phyloP scores from a whole-genome alignment of 2,797 vertebrate species.

The Erpetoichthys calabaricus region DNA sequence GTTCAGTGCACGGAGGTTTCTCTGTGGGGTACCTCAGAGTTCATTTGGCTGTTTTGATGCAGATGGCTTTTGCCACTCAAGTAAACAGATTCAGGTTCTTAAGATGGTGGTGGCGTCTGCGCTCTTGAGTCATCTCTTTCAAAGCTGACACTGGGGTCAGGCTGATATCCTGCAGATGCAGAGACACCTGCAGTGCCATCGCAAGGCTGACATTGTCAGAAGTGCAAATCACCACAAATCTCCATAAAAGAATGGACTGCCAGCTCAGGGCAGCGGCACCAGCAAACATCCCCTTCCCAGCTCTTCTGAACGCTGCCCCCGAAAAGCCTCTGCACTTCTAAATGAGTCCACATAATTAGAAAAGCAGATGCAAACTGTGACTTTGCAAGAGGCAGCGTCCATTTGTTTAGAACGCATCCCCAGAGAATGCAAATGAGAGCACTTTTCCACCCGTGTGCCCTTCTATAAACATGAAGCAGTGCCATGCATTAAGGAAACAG shows the following conservation, averaged over 20 bases:
- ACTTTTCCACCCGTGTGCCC: slow-evolving; percentile 15
- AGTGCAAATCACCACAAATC: no score
- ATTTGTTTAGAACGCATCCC: slow-evolving; percentile 25
- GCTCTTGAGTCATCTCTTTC: no score
- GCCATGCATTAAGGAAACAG: slow-evolving; percentile 26
- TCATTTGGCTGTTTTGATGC: no score
- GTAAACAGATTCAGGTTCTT: no score
- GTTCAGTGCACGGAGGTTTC: no score
- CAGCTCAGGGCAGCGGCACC: no score
- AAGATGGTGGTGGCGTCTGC: no score
- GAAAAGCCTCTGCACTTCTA: slow-evolving; percentile 14
- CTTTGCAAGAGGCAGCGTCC: slow-evolving; percentile 17
- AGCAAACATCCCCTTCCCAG: no score
- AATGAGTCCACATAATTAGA: slow-evolving; percentile 33
- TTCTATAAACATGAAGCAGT: slow-evolving; percentile 16
- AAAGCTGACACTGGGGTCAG: no score
- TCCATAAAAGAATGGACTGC: no score
- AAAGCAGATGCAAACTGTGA: slow-evolving; percentile 33
- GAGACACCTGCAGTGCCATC: neutral
- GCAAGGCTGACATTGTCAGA: neutral
- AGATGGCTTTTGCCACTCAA: no score
- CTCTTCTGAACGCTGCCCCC: neutral
- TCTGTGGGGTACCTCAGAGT: no score
- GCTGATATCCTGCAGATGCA: neutral
- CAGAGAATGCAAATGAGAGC: slow-evolving; percentile 23